Evolutionary conservation across 2,797 vertebrate genomes (phyloP).

Genomic region (Eurystomus glaucurus): DNA sequence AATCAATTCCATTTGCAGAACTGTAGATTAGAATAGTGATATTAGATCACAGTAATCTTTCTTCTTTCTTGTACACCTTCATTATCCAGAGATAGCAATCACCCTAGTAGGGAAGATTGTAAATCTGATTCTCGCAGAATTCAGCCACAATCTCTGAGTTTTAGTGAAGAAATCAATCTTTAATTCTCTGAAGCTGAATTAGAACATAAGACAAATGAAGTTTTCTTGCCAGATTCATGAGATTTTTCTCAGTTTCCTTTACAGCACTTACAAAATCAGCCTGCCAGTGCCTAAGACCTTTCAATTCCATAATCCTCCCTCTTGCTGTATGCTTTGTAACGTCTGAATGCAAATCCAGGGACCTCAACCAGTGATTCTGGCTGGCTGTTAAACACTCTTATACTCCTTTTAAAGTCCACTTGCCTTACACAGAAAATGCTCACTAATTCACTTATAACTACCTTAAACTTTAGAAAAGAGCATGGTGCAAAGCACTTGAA

Average conservation of each 20-base stretch:
- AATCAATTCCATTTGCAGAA: neutral
- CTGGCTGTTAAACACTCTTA: slow-evolving; percentile 12
- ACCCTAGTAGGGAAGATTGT: neutral
- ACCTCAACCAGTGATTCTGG: slow-evolving; percentile 24
- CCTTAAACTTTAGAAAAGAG: neutral
- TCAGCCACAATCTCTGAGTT: neutral
- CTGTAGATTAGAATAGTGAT: neutral
- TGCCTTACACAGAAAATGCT: neutral
- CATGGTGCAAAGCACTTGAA: neutral
- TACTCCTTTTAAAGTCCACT: neutral
- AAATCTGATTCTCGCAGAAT: neutral
- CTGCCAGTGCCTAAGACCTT: slow-evolving; percentile 18
- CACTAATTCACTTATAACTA: neutral
- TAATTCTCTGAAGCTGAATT: slow-evolving; percentile 30
- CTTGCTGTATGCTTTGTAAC: slow-evolving; percentile 4
- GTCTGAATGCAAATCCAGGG: slow-evolving; percentile 48
- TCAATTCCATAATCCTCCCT: slow-evolving; percentile 50
- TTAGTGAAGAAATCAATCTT: slow-evolving; percentile 6
- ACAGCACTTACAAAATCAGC: neutral
- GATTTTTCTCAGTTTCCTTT: slow-evolving; percentile 42
- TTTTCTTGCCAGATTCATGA: slow-evolving; percentile 11
- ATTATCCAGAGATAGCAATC: slow-evolving; percentile 1
- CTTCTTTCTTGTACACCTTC: slow-evolving; percentile 13
- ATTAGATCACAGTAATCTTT: slow-evolving; percentile 1
- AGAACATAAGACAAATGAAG: slow-evolving; percentile 6